Evolutionary conservation across 2,888 invertebrate genomes (phyloP).

Genomic region (Mechanitis messenoides): DNA sequence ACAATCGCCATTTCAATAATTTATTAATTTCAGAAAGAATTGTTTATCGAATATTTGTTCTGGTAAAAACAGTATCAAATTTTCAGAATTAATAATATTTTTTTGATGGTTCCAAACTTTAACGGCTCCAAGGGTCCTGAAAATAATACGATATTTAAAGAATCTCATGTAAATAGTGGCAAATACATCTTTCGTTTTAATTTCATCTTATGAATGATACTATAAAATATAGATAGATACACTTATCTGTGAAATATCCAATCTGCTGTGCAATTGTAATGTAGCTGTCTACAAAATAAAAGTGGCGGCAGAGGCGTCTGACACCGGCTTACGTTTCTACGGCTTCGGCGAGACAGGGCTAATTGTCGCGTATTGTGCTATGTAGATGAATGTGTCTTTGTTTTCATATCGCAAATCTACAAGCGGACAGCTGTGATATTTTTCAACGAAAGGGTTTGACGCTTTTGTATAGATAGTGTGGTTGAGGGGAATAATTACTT

Average conservation of each 20-base stretch:
- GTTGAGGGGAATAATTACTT: constrained; percentile 4
- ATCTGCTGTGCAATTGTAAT: constrained; percentile 2
- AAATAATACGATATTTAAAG: too few relatives aligned
- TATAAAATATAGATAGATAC: not conserved
- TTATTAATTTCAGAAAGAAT: too few relatives aligned
- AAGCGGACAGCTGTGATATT: constrained; percentile 22
- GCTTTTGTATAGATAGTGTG: constrained; percentile 4
- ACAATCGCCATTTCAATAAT: too few relatives aligned
- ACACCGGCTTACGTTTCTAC: constrained; percentile 61
- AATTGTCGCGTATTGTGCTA: constrained; percentile 54
- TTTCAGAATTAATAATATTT: too few relatives aligned
- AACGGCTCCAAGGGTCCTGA: too few relatives aligned
- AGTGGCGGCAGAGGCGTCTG: constrained; percentile 61
- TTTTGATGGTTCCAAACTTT: too few relatives aligned
- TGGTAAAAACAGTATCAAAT: too few relatives aligned
- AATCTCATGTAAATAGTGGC: too few relatives aligned
- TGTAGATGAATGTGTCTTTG: constrained; percentile 31
- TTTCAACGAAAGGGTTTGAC: constrained; percentile 3
- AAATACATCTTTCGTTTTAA: too few relatives aligned
- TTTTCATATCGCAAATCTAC: constrained; percentile 11
- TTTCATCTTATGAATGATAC: too few relatives aligned
- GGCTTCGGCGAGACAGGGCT: constrained; percentile 71
- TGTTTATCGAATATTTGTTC: too few relatives aligned
- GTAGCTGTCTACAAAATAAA: constrained; percentile 52
- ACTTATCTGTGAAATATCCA: not conserved